Conservation (phyloP, 2,888 invertebrate species). For the Polia nebulosa region DNA sequence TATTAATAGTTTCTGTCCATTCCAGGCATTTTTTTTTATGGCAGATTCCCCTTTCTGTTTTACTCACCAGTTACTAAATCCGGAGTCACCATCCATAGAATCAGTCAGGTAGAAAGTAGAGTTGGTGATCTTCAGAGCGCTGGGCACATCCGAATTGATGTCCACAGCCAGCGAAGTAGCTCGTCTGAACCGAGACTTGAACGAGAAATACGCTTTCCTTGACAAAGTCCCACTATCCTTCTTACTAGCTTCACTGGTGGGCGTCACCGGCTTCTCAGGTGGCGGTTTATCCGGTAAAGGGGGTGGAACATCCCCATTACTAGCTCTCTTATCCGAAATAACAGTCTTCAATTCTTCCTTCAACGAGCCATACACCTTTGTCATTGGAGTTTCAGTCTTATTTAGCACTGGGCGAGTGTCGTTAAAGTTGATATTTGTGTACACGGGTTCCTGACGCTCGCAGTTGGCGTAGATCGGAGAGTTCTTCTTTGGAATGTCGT, state of each 20-base stretch:
- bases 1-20: too few species aligned
- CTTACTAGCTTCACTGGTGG: constrained; percentile 80
- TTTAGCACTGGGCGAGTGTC: constrained; percentile 73
- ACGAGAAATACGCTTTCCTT: constrained; percentile 89
- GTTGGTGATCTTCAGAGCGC: constrained; percentile 90
- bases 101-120: constrained; percentile 94
- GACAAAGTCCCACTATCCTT: constrained; percentile 86
- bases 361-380: constrained; percentile 76
- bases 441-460: constrained; percentile 79
- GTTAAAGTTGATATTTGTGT: constrained; percentile 82
- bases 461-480: constrained; percentile 85
- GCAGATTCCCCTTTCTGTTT: too few species aligned
- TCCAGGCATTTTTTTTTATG: too few species aligned
- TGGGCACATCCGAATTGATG: constrained; percentile 88
- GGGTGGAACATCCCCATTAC: constrained; percentile 81
- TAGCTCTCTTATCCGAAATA: constrained; percentile 80
- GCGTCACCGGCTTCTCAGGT: constrained; percentile 82
- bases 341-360: constrained; percentile 87
- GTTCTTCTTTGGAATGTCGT: constrained; percentile 78
- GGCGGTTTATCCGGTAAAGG: constrained; percentile 82
- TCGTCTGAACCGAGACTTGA: constrained; percentile 92
- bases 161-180: constrained; percentile 91
- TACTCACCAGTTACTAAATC: constrained; percentile 90
- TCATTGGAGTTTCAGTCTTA: constrained; percentile 83
- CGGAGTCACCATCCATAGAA: constrained; percentile 92